phyloP scores from a whole-genome alignment of 2,797 vertebrate genomes.

The Thunnus albacares region DNA sequence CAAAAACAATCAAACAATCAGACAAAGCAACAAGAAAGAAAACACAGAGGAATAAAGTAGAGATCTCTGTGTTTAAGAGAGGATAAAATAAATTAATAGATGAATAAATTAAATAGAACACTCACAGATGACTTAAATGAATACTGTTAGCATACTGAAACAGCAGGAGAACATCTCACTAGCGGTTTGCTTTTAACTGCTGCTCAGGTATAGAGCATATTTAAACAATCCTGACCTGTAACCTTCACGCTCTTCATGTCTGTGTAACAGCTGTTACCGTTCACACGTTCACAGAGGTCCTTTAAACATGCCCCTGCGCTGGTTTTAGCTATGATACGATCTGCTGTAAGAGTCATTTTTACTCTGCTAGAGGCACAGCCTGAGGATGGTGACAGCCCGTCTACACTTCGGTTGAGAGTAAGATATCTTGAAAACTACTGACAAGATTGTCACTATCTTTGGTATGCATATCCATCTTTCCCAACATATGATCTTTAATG shows the following conservation, averaged over 20 bases:
- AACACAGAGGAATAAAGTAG: background rate
- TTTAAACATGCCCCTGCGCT: too few relatives aligned
- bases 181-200: background rate
- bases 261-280: conserved; percentile 18
- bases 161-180: background rate
- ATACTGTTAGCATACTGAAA: background rate
- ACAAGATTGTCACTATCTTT: background rate
- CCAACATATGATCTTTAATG: background rate
- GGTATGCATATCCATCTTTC: background rate
- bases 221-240: background rate
- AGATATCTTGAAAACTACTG: background rate
- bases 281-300: background rate
- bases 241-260: background rate
- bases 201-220: background rate
- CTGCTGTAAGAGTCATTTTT: background rate
- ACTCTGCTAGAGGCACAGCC: background rate
- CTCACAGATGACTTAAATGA: background rate
- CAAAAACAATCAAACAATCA: conserved; percentile 23
- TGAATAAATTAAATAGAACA: background rate
- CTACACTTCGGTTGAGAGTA: background rate
- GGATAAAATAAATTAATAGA: too few relatives aligned
- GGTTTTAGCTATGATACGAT: background rate
- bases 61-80: background rate
- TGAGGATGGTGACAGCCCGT: background rate
- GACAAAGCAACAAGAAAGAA: background rate